Percentiles rank a stretch among this genome's conserved stretches.
These are phyloP conservation scores for Tinamus guttatus DNA, from an alignment of 2,113 vertebrate species.

Conservation along the genomic window DNA sequence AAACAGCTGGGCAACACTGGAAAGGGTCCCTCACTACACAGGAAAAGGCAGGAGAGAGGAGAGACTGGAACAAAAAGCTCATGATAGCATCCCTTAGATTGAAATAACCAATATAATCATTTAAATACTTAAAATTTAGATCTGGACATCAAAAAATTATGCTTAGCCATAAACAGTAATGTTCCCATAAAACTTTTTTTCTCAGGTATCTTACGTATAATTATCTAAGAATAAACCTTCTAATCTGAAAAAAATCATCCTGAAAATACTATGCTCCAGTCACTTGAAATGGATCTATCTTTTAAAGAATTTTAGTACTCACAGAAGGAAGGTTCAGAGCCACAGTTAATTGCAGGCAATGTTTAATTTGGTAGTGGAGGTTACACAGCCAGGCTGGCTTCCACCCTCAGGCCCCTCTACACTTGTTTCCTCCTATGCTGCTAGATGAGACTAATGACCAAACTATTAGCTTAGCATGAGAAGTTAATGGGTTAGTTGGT, in stretches of 20 bases:
- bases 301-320: not conserved
- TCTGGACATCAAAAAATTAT: not conserved
- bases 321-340: not conserved
- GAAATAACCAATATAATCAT: not conserved
- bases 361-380: not conserved
- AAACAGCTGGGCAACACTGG: not conserved
- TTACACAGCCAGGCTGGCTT: rapidly evolving
- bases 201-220: not conserved
- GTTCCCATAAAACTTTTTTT: not conserved
- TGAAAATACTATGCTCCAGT: not conserved
- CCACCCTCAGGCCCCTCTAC: not conserved
- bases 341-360: not conserved
- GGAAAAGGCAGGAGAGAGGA: not conserved
- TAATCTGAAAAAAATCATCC: not conserved
- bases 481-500: not conserved
- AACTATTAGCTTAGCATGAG: not conserved
- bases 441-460: not conserved
- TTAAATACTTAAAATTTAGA: not conserved
- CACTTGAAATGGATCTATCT: not conserved
- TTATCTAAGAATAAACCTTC: not conserved
- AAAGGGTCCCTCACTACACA: not conserved
- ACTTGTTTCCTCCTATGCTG: not conserved
- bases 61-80: not conserved
- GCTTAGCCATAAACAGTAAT: not conserved
- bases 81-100: not conserved